A percentile compares a stretch with the other conserved stretches of the same genome.
phyloP scores from a whole-genome alignment of 2,113 vertebrate species.

The Felis chaus region DNA sequence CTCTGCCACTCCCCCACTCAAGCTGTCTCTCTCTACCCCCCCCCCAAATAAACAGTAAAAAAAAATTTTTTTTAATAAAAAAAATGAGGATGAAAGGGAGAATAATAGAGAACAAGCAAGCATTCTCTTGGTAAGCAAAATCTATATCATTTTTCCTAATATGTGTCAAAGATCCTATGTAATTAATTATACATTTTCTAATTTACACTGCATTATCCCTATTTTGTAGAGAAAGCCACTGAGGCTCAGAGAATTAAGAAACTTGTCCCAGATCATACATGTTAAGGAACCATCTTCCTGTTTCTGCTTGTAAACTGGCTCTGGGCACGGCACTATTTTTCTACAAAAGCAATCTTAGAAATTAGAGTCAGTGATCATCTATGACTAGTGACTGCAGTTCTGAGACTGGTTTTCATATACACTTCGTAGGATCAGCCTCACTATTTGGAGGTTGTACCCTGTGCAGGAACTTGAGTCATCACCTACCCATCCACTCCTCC shows the following conservation, averaged over 20 bases:
- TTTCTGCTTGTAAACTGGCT: not conserved
- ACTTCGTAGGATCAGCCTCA: not conserved
- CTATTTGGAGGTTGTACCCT: constrained; percentile 23
- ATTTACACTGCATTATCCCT: not conserved
- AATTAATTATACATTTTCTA: not conserved
- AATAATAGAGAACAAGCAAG: not conserved
- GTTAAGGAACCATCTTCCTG: not conserved
- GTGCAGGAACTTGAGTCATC: constrained; percentile 35
- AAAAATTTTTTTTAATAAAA: too few species aligned
- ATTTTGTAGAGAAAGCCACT: constrained; percentile 1
- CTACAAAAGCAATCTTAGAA: not conserved
- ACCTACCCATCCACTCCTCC: not conserved
- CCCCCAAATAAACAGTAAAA: too few species aligned
- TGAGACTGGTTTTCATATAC: not conserved
- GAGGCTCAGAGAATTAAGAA: not conserved
- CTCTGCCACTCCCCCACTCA: too few species aligned
- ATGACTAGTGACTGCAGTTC: not conserved
- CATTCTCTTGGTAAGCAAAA: not conserved
- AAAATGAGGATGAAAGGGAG: not conserved
- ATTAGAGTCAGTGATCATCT: not conserved
- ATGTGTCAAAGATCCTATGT: not conserved
- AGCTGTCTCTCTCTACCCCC: too few species aligned
- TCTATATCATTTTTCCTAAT: not conserved
- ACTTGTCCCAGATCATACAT: not conserved
- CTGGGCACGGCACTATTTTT: not conserved